Base-by-base conservation (phyloP, 1,140 invertebrate species). In the Oscheius sp. region DNA sequence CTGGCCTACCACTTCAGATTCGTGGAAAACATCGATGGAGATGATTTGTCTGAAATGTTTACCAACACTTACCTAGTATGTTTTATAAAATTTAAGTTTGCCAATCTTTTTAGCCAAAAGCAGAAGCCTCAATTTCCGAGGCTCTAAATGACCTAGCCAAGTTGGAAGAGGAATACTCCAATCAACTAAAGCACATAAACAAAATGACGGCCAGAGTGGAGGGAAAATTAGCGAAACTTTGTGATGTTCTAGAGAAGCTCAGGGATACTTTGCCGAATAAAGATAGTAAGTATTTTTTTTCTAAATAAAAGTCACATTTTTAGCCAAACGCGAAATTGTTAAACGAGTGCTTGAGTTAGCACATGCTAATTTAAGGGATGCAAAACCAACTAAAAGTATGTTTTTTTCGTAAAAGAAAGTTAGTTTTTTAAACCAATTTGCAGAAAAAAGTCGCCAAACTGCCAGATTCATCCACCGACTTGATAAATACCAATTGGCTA, bases 1-100 rank as follows among this genome's bases (percentile, higher is more conserved):
- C 58, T 80, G 15, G 68, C 79, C 15, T 82, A 55, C 66, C 78
- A 80, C 35, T 80, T 80, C 38, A 70, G 73, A 13, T 80, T 78
- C 42, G 38, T 80, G 13, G 79, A 80, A 42, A 28, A 63, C 7
- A 28, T 80, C 2, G 77, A 79, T 58, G 72, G 61, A 13, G 79
- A 79, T 64, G 38, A 61, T 3, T 28, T 79, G 3, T 26, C 42
- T 10, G 46, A 55, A 31, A 20, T 26, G 3, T 68, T 68, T 31
- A 29, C 28, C 42, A 23, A 32, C 13, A 68, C n/a, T 42, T 7
- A 42, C n/a, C 7, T 55, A 23, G 49, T 55, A 20, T 7, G 4
- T 7, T 23, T 55, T 7, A 55, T 23, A 55, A 26, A 15, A 15
- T 13, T 7, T 7, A 55, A 55, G 4, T 4, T 15, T 7, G 23